Base-by-base conservation (phyloP, 2,113 vertebrate genomes). In the Rattus norvegicus region DNA sequence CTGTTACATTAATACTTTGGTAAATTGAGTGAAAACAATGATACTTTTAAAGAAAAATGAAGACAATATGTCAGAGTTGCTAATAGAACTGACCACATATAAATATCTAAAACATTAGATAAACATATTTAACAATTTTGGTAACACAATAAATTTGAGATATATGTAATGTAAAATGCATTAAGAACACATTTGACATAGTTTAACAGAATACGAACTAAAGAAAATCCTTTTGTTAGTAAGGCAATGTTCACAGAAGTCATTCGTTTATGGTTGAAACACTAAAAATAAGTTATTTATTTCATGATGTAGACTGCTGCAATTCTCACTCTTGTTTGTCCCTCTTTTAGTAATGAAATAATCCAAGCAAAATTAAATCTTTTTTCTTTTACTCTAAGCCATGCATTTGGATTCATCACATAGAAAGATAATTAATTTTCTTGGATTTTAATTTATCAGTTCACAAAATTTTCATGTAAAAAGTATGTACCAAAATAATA, bases 31-130 rank as follows among this genome's bases (percentile, higher is more conserved):
- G 39, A 94, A 83, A 85, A 14, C 85, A 97, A 19, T 33, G 65
- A 76, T 75, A 24, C 8, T 96, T 98, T 90, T 91, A 86, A 63
- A 10, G 59, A 91, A 47, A 79, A 92, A 65, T 0, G 95, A 69
- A 91, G 19, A 14, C 5, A 73, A 90, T 89, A 94, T 85, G 0
- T 91, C 96, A 14, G 88, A 80, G 26, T 87, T 12, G 56, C 4
- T 73, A 89, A 67, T 80, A 96, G 33, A 70, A 13, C 83, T 13
- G 65, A 72, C 49, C 96, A 84, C 88, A 3, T 59, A 56, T 73
- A 88, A 61, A 16, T 87, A 95, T 92, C 28, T 95, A 83, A 91
- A 47, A 75, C 96, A 56, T 72, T 95, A 83, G 24, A 90, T 19
- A 59, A 72, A 59, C 94, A 22, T 2, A 93, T 84, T 93, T 96